These are phyloP conservation scores for Episyrphus balteatus DNA, from an alignment of 1,140 invertebrate genomes.

Conservation along the genomic window DNA sequence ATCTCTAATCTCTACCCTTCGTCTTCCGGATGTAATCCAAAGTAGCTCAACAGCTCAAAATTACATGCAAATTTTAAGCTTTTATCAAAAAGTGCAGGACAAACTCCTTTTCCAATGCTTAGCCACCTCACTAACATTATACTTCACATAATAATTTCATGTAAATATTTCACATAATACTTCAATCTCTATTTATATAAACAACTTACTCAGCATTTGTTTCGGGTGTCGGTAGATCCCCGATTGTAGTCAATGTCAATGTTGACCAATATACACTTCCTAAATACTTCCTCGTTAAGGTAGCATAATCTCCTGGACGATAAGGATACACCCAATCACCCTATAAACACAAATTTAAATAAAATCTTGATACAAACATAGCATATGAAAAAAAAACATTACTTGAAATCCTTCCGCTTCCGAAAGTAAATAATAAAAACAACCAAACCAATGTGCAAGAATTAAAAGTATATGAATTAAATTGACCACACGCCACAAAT, in stretches of 20 bases:
- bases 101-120: too few species aligned
- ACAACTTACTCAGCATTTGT: slow-evolving; percentile 89
- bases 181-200: background rate
- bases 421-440: slow-evolving; percentile 90
- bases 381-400: slow-evolving; percentile 6
- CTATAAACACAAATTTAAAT: slow-evolving; percentile 24
- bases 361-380: background rate
- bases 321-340: slow-evolving; percentile 90
- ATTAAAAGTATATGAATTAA: slow-evolving; percentile 89
- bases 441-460: slow-evolving; percentile 93
- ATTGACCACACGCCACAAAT: slow-evolving; percentile 91
- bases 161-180: too few species aligned
- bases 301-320: slow-evolving; percentile 71
- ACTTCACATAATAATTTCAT: too few species aligned
- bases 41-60: too few species aligned
- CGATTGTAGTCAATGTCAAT: slow-evolving; percentile 90
- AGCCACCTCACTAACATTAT: too few species aligned
- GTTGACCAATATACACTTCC: slow-evolving; percentile 95
- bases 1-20: too few species aligned
- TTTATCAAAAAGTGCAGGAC: too few species aligned
- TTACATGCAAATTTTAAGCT: too few species aligned
- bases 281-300: slow-evolving; percentile 82
- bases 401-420: slow-evolving; percentile 80
- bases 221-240: slow-evolving; percentile 86
- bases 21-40: too few species aligned